These are phyloP conservation scores for Matsumyia berberina DNA, from an alignment of 2,888 invertebrate species.

Conservation along the genomic window DNA sequence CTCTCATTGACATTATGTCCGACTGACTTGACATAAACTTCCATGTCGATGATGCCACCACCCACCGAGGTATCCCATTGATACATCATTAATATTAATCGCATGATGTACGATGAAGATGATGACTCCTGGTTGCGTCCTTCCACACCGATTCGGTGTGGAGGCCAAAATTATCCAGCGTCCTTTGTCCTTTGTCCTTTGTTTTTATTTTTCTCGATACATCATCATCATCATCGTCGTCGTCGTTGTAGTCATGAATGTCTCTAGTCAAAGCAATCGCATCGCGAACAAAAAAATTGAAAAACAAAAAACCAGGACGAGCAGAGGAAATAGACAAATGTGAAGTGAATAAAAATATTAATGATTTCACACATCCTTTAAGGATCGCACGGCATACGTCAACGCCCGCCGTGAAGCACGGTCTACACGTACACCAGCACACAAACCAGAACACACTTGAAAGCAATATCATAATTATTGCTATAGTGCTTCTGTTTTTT, in stretches of 20 bases:
- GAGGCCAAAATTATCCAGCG: conserved; percentile 29
- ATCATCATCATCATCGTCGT: conserved; percentile 32
- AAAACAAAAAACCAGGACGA: conserved; percentile 15
- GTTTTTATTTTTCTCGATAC: conserved; percentile 51
- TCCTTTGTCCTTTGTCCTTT: conserved; percentile 47
- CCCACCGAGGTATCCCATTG: conserved; percentile 41
- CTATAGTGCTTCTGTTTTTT: conserved; percentile 62
- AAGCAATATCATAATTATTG: conserved; percentile 73
- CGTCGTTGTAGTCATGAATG: not conserved
- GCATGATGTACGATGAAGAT: conserved; percentile 60
- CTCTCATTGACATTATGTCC: conserved; percentile 63
- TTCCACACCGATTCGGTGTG: not conserved
- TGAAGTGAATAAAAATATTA: conserved; percentile 66
- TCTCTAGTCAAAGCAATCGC: conserved; percentile 58
- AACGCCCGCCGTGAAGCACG: conserved; percentile 41
- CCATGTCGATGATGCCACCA: conserved; percentile 26
- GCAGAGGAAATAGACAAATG: conserved; percentile 36
- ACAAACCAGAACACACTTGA: conserved; percentile 38
- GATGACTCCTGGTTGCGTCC: conserved; percentile 45
- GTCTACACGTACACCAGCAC: conserved; percentile 10
- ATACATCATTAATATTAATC: conserved; percentile 74
- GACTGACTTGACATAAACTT: conserved; percentile 64
- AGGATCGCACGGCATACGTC: conserved; percentile 51
- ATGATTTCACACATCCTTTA: conserved; percentile 69
- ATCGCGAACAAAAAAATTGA: conserved; percentile 23